Base-by-base conservation (phyloP, 2,888 invertebrate genomes). In the Nemurella pictetii region DNA sequence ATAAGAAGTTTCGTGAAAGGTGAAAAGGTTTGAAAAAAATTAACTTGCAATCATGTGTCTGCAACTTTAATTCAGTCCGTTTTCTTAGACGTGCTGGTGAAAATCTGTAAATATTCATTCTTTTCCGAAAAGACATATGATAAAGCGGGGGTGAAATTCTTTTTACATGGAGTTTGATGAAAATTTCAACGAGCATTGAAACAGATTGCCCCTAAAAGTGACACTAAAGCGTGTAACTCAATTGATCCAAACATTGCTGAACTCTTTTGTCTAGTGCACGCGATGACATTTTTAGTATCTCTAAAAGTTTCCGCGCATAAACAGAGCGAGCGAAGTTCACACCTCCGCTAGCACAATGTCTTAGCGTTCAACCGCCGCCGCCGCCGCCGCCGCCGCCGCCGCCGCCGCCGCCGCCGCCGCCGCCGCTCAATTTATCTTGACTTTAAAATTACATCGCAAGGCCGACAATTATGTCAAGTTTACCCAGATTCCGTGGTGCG, bases 1-100 rank as follows among this genome's bases (percentile, higher is more conserved):
- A 78, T 30, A 78, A 78, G 78, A 78, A 75, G 27, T 75, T 75
- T 75, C 26, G 1, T 26, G 55, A 55, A 55, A 55, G 55, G 55
- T 55, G 55, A 55, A 20, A 55, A 2, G n/a, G n/a, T n/a, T n/a
- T n/a, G n/a, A n/a, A n/a, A n/a, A n/a, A n/a, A n/a, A n/a, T n/a
- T n/a, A n/a, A n/a, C n/a, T n/a, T n/a, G n/a, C n/a, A n/a, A n/a
- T n/a, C n/a, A n/a, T n/a, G n/a, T n/a, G n/a, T n/a, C n/a, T n/a
- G n/a, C n/a, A n/a, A n/a, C n/a, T n/a, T n/a, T n/a, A n/a, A n/a
- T n/a, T n/a, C n/a, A n/a, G n/a, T n/a, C n/a, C n/a, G n/a, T n/a
- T n/a, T n/a, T n/a, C n/a, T n/a, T n/a, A n/a, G n/a, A n/a, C n/a
- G n/a, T n/a, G n/a, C n/a, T n/a, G n/a, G n/a, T n/a, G n/a, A n/a